Evolutionary conservation across 2,888 invertebrate genomes (phyloP).

Genomic region (Agrotis ipsilon): DNA sequence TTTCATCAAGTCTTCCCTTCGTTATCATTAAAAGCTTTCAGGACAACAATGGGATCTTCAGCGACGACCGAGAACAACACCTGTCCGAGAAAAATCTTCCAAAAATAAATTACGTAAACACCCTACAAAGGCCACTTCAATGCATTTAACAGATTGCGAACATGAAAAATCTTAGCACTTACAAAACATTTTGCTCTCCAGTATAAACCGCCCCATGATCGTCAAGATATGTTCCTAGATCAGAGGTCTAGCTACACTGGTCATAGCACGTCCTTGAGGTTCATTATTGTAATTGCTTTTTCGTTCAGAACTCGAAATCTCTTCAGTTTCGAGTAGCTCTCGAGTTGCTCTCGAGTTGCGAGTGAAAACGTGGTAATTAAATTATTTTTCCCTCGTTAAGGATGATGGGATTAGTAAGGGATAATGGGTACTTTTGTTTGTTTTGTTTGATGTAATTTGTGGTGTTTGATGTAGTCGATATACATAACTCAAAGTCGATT

Average conservation of each 20-base stretch:
- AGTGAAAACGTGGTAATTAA: slow-evolving; percentile 86
- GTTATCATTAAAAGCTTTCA: slow-evolving; percentile 62
- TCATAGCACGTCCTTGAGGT: slow-evolving; percentile 77
- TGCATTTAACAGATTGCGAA: slow-evolving; percentile 85
- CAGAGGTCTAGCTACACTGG: slow-evolving; percentile 63
- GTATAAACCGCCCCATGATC: slow-evolving; percentile 30
- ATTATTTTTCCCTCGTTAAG: slow-evolving; percentile 81
- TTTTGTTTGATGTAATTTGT: slow-evolving; percentile 56
- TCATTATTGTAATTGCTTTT: slow-evolving; percentile 86
- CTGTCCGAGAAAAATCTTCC: slow-evolving; percentile 61
- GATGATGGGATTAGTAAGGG: slow-evolving; percentile 80
- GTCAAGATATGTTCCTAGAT: slow-evolving; percentile 26
- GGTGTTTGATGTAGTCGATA: neutral
- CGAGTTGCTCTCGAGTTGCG: slow-evolving; percentile 81
- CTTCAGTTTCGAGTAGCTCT: slow-evolving; percentile 84
- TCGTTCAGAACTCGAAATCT: slow-evolving; percentile 83
- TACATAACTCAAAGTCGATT: too few species aligned
- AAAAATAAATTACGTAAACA: slow-evolving; percentile 74
- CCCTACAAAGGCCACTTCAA: slow-evolving; percentile 76
- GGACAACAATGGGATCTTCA: slow-evolving; percentile 53
- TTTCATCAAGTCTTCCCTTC: slow-evolving; percentile 27
- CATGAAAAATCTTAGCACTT: slow-evolving; percentile 77
- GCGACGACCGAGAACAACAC: slow-evolving; percentile 58
- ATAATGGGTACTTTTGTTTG: slow-evolving; percentile 74
- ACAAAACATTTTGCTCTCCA: slow-evolving; percentile 57